Base-by-base conservation (phyloP, 2,888 invertebrate genomes). In the Ectemnius continuus region DNA sequence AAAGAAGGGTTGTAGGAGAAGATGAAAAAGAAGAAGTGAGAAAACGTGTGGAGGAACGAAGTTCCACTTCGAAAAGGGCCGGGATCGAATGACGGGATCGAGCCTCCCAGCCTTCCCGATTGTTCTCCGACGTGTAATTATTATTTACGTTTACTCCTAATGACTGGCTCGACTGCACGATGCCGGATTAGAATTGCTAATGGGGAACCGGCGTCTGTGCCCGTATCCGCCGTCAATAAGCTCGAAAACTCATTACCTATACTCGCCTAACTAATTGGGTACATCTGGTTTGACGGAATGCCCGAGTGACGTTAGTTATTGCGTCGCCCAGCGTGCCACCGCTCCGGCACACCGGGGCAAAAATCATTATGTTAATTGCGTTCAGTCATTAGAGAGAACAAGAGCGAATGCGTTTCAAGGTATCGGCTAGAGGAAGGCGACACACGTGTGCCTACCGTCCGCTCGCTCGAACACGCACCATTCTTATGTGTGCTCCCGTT, bases 141-240 rank as follows among this genome's bases (percentile, higher is more conserved):
- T 87, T 86, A 86, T 85, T 86, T 86, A 85, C 86, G 78, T 84
- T 85, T 81, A 75, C 79, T 68, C 76, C 79, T 85, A 84, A 84
- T 78, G 84, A 78, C 81, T 75, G 64, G 62, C 76, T 66, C 36
- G 36, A 78, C 71, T 72, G 73, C 81, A 70, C 64, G 75, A 36
- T 74, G 72, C 80, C 79, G 83, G 75, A 84, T 86, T 83, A 84
- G 86, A 86, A 88, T 88, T 86, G 85, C 87, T 87, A 88, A 88
- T 87, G 83, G 67, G 52, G 36, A 11, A 11, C 52, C 52, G 52
- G 74, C 73, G 73, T 56, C 67, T 73, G 59, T 67, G 70, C 57
- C 73, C 62, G 66, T 36, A 36, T 66, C 79, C 73, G 75, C 79
- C 82, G 81, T 85, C 86, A 82, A 84, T 85, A 83, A 80, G 63